phyloP scores from a whole-genome alignment of 2,888 invertebrate genomes.

The Drosophila mayaguana region DNA sequence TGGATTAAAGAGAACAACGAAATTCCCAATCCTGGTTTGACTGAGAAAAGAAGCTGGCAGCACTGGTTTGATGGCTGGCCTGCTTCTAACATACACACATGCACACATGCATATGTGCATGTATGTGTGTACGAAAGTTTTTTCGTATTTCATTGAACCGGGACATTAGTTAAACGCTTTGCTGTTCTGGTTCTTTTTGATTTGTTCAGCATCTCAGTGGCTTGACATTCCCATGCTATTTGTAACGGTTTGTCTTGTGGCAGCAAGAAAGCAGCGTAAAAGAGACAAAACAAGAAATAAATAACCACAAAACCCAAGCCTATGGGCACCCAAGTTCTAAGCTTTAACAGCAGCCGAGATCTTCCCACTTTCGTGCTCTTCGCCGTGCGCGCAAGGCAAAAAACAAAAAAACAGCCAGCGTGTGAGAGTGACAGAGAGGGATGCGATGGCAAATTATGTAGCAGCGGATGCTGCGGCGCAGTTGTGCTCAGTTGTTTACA shows the following conservation, averaged over 20 bases:
- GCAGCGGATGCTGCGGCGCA: slow-evolving; percentile 44
- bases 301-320: slow-evolving; percentile 35
- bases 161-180: slow-evolving; percentile 45
- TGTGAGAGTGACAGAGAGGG: slow-evolving; percentile 5
- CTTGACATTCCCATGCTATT: slow-evolving; percentile 61
- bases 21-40: background rate
- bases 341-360: slow-evolving; percentile 12
- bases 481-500: slow-evolving; percentile 52
- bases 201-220: slow-evolving; percentile 39
- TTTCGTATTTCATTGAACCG: slow-evolving; percentile 56
- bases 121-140: background rate
- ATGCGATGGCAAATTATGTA: background rate
- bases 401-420: background rate
- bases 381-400: slow-evolving; percentile 8
- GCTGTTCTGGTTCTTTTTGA: slow-evolving; percentile 38
- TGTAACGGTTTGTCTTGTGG: slow-evolving; percentile 68
- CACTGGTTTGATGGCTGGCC: slow-evolving; percentile 24
- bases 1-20: background rate
- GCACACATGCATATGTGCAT: no score
- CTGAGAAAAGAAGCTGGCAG: background rate
- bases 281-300: slow-evolving; percentile 3
- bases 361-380: slow-evolving; percentile 19
- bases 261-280: slow-evolving; percentile 32
- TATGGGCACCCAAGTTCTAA: slow-evolving; percentile 43
- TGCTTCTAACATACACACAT: slow-evolving; percentile 8